These are phyloP conservation scores for Corythaixoides concolor DNA, from an alignment of 2,113 vertebrate genomes.

Conservation along the genomic window DNA sequence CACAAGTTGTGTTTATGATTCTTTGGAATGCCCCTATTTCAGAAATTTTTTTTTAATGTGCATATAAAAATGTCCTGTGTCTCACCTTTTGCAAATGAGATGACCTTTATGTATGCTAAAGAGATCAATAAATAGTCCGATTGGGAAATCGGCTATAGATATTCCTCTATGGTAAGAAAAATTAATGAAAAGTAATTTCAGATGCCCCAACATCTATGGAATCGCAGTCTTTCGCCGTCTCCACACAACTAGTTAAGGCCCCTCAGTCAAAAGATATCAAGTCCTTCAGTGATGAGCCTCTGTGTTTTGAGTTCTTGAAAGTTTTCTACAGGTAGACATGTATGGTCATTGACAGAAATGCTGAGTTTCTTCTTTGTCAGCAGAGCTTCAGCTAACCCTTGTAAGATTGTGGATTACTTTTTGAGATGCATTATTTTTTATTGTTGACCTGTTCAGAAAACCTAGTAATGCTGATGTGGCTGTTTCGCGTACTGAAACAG, in stretches of 20 bases:
- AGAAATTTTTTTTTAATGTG: neutral
- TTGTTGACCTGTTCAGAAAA: neutral
- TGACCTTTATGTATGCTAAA: neutral
- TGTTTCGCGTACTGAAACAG: neutral
- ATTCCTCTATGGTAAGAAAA: neutral
- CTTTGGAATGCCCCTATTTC: neutral
- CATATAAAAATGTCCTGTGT: neutral
- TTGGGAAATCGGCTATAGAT: neutral
- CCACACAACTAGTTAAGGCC: accelerated
- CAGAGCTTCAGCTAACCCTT: neutral
- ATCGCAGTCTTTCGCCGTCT: neutral
- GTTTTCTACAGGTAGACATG: neutral
- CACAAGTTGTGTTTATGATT: neutral
- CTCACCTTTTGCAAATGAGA: neutral
- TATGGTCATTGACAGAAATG: neutral
- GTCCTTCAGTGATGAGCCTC: neutral
- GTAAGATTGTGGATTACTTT: neutral
- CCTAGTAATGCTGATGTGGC: neutral
- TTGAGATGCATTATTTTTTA: neutral
- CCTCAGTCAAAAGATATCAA: neutral
- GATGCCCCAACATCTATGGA: neutral
- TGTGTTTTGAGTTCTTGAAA: neutral
- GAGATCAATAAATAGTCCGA: neutral
- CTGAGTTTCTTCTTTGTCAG: neutral
- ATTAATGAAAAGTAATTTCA: neutral